phyloP scores from a whole-genome alignment of 2,888 invertebrate genomes.

The Punctoribates punctum region DNA sequence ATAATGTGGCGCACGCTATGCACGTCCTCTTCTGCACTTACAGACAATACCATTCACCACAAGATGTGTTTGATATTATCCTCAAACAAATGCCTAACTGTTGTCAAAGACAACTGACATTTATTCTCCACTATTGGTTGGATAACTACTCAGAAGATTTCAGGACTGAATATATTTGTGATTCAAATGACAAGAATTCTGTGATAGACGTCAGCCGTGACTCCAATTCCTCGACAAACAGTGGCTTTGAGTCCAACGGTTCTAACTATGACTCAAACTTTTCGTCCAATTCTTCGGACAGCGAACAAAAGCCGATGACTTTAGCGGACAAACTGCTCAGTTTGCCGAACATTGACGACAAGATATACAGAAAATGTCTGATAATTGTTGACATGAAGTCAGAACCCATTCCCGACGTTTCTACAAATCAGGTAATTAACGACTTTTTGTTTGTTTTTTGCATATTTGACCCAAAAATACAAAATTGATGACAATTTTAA shows the following conservation, averaged over 20 bases:
- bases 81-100: slow-evolving; percentile 12
- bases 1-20: slow-evolving; percentile 45
- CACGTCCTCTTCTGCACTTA: slow-evolving; percentile 45
- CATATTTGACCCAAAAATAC: not conserved
- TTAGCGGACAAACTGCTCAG: slow-evolving; percentile 38
- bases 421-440: slow-evolving; percentile 7
- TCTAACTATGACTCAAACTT: not conserved
- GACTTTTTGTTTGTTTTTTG: not conserved
- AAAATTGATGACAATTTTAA: not conserved
- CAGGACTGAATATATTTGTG: slow-evolving; percentile 50
- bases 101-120: slow-evolving; percentile 41
- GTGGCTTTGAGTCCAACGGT: not conserved
- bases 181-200: not conserved
- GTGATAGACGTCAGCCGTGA: not conserved
- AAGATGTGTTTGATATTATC: slow-evolving; percentile 39
- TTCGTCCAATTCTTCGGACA: not conserved
- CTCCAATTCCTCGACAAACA: not conserved
- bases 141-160: slow-evolving; percentile 96
- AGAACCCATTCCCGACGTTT: slow-evolving; percentile 23
- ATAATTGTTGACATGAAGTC: slow-evolving; percentile 40
- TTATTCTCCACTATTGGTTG: slow-evolving; percentile 82
- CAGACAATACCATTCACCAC: slow-evolving; percentile 41
- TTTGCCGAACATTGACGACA: slow-evolving; percentile 37
- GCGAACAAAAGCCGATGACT: not conserved
- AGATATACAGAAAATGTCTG: slow-evolving; percentile 38